Percentiles rank a stretch among this genome's conserved stretches.
phyloP scores from a whole-genome alignment of 1,140 invertebrate species.

The Colletes gigas region DNA sequence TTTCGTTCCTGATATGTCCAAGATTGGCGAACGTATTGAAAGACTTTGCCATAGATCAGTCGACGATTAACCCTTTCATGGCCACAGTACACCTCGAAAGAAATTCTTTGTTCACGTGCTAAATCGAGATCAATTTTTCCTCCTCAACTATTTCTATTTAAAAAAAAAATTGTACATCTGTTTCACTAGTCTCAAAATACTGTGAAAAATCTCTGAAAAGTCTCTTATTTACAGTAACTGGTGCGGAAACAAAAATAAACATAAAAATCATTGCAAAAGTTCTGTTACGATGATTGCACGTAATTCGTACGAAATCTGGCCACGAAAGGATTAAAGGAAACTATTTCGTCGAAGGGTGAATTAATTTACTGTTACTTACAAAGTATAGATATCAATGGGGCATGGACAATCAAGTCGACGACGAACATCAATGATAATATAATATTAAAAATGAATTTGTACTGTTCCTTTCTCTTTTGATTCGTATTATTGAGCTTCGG shows the following conservation, averaged over 20 bases:
- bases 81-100: too few relatives aligned
- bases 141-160: too few relatives aligned
- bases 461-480: neutral
- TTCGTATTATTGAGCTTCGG: slow-evolving; percentile 6
- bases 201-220: too few relatives aligned
- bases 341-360: neutral
- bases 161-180: too few relatives aligned
- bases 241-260: too few relatives aligned
- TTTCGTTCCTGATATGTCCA: slow-evolving; percentile 72
- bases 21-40: slow-evolving; percentile 62
- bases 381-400: neutral
- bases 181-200: too few relatives aligned
- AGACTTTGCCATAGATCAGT: slow-evolving; percentile 25
- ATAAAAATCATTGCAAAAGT: too few relatives aligned
- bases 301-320: too few relatives aligned
- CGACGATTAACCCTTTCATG: neutral
- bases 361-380: neutral
- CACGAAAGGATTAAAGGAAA: neutral
- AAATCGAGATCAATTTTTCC: too few relatives aligned
- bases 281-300: too few relatives aligned
- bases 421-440: neutral
- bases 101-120: too few relatives aligned
- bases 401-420: neutral
- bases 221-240: too few relatives aligned
- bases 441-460: slow-evolving; percentile 3